Base-by-base conservation (phyloP, 64 coral and sea anemone genomes). In the Pachyseris speciosa region DNA sequence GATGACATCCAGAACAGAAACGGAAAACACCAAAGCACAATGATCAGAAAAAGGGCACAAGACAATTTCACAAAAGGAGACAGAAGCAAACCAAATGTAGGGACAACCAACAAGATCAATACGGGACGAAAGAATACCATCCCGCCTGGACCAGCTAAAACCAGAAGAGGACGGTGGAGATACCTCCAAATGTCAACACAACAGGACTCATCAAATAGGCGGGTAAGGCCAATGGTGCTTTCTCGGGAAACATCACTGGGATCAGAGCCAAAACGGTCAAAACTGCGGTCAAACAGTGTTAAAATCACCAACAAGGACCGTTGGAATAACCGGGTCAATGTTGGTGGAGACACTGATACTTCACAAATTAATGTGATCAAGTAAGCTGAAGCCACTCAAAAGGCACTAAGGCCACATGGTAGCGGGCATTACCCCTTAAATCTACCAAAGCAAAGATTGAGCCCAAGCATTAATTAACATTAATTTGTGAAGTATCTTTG, bases 61-160 rank as follows among this genome's bases (percentile, higher is more conserved):
- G 4, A 65, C 0, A 27, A 65, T 40, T 13, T 84, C 31, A 9
- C 43, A 84, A 64, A 2, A 9, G 3, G 32, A 22, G 9, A 22
- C 22, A 26, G 40, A 48, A 31, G 30, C 30, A 6, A 39, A 17
- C 40, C 55, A 84, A 24, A 40, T 8, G 19, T 12, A 39, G 13
- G 81, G 81, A 2, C 39, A 57, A 17, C 33, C 55, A 49, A 84
- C 2, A 2, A 84, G 25, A 67, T 84, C 81, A n/a, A 84, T 67
- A 38, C 79, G 31, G 13, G 79, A 83, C 7, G 79, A 59, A 1
- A 64, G 0, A 33, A 36, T 36, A 7, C 81, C 81, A 84, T 64
- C 55, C 22, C 33, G 29, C 0, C 15, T 16, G 11, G 36, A 0
- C 55, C 60, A 85, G 39, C 57, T 58, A 66, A 85, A 37, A 17